These are phyloP conservation scores for Teleiodes luculella DNA, from an alignment of 2,888 invertebrate genomes.

Conservation along the genomic window DNA sequence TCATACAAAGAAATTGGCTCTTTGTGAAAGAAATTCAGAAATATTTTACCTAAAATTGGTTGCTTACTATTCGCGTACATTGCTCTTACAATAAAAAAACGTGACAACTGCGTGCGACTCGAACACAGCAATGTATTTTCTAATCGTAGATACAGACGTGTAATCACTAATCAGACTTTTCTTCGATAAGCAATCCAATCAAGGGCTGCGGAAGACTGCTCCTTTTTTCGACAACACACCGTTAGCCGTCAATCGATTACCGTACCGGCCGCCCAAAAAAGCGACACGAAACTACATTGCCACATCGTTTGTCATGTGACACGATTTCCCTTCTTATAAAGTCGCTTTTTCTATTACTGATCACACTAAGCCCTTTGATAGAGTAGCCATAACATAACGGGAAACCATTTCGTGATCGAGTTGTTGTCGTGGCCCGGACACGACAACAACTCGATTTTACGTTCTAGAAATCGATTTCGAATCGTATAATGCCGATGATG, in stretches of 20 bases:
- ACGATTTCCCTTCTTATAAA: conserved; percentile 5
- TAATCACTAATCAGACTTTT: too few relatives aligned
- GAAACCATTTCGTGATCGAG: background rate
- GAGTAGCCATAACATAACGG: background rate
- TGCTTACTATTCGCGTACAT: too few relatives aligned
- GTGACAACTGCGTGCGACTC: too few relatives aligned
- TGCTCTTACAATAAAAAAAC: too few relatives aligned
- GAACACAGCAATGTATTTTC: too few relatives aligned
- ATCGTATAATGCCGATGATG: too few relatives aligned
- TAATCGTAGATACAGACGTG: too few relatives aligned
- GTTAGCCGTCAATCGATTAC: background rate
- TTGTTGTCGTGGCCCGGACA: background rate
- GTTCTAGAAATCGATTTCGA: too few relatives aligned
- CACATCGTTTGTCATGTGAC: conserved; percentile 1
- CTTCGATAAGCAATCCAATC: background rate
- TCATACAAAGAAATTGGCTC: too few relatives aligned
- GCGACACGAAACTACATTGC: background rate
- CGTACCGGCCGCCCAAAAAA: background rate
- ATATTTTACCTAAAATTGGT: too few relatives aligned
- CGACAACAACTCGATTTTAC: too few relatives aligned
- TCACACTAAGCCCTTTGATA: conserved; percentile 3
- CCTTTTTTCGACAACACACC: background rate
- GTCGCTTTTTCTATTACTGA: background rate
- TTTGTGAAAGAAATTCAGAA: too few relatives aligned
- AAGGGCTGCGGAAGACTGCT: background rate